Evolutionary conservation across 2,888 invertebrate genomes (phyloP).

Genomic region (Drosophila parthenogenetica): DNA sequence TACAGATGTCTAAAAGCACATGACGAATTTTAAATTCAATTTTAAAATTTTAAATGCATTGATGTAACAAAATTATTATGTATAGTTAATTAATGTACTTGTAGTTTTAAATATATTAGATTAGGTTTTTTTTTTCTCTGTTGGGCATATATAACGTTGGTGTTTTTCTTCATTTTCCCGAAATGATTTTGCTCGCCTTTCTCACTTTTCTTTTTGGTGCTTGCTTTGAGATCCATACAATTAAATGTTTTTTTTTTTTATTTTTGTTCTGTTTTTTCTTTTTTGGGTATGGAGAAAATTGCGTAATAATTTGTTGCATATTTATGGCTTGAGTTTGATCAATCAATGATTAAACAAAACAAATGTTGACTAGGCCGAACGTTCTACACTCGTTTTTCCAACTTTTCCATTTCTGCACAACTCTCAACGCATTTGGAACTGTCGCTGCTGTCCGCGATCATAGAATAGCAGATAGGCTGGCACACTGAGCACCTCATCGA

Average conservation of each 20-base stretch:
- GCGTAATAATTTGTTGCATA: slow-evolving; percentile 10
- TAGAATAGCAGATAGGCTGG: slow-evolving; percentile 98
- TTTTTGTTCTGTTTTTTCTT: background rate
- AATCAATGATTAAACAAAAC: slow-evolving; percentile 40
- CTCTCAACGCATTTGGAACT: slow-evolving; percentile 43
- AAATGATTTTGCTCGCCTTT: background rate
- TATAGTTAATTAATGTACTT: slow-evolving; percentile 12
- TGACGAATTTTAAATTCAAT: slow-evolving; percentile 68
- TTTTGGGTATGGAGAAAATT: slow-evolving; percentile 48
- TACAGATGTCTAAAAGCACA: slow-evolving; percentile 74
- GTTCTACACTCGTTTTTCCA: background rate
- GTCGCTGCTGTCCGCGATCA: slow-evolving; percentile 86
- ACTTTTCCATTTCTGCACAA: background rate
- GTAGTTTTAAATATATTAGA: slow-evolving; percentile 8
- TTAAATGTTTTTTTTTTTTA: no score
- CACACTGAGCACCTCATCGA: slow-evolving; percentile 92
- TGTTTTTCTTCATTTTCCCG: background rate
- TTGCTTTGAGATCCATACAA: slow-evolving; percentile 47
- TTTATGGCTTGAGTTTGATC: slow-evolving; percentile 20
- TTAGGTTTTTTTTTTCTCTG: slow-evolving; percentile 4
- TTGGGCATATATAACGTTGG: slow-evolving; percentile 5
- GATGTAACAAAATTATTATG: slow-evolving; percentile 58
- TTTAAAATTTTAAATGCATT: slow-evolving; percentile 71
- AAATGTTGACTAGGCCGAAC: slow-evolving; percentile 54
- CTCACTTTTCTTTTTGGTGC: slow-evolving; percentile 48